Evolutionary conservation across 2,888 invertebrate species (phyloP), one percentile per base, ranked within the genome.

Genomic region (Netelia fuscicornis): DNA sequence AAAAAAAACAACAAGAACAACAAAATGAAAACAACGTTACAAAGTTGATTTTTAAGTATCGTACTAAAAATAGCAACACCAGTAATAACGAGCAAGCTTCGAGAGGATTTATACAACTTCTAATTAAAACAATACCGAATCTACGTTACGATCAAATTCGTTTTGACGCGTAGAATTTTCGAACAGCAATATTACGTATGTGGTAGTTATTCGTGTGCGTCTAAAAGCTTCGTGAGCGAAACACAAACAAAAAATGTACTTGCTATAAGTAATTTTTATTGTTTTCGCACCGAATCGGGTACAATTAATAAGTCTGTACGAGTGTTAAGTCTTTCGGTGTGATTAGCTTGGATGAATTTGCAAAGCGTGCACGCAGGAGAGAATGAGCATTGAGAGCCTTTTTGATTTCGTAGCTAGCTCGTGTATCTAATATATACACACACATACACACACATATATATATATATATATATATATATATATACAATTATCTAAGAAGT

Each of bases 91-190:
- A 37, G n/a, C 25, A 83, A 64, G 74, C 78, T 83, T 86, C 71
- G 37, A 42, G 77, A 81, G 30, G 70, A 84, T 87, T 83, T 87
- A 81, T 86, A 85, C 84, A 80, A 86, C 71, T 77, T 76, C 54
- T 75, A 65, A 67, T 72, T 42, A 65, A 25, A 58, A 58, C 77
- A 71, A 76, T 30, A 68, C 48, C 42, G 30, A 68, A 23, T 78
- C 42, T 77, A 81, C 74, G 68, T 74, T 70, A 44, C 58, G 25
- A 70, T 75, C 72, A 30, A 77, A 62, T 54, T 75, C 70, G 71
- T 78, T 82, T 75, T n/a, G 37, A 52, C 58, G 9, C 20, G 67
- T 70, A 64, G 58, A 80, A 71, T 52, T 65, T 79, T 23, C 56
- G 42, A 74, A 84, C 80, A 84, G 80, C 84, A 84, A 84, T 84